phyloP scores from a whole-genome alignment of 2,888 invertebrate species.

The Molorchus minor region DNA sequence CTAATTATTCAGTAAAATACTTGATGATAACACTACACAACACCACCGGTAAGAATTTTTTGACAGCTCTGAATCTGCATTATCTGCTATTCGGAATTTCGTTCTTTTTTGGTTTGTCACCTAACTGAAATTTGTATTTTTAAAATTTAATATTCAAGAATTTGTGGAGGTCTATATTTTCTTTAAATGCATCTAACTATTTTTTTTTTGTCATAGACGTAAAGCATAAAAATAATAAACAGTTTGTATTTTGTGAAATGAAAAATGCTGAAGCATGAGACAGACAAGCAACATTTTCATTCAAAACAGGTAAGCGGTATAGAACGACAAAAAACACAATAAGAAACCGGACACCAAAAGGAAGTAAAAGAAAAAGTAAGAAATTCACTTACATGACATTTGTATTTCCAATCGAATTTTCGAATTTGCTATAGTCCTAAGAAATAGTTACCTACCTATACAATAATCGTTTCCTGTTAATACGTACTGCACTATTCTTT shows the following conservation, averaged over 20 bases:
- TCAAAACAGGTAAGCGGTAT: no score
- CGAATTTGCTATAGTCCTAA: slow-evolving; percentile 29
- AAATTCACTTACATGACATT: slow-evolving; percentile 26
- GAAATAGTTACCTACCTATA: slow-evolving; percentile 28
- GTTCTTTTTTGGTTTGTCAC: slow-evolving; percentile 15
- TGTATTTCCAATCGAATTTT: slow-evolving; percentile 29
- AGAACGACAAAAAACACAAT: slow-evolving; percentile 13
- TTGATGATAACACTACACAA: slow-evolving; percentile 15
- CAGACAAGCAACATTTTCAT: no score
- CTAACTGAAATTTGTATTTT: no score
- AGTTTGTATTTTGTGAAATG: no score
- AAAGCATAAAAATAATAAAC: no score
- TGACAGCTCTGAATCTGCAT: slow-evolving; percentile 8
- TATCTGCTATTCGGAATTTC: background rate
- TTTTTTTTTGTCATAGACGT: no score
- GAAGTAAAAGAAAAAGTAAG: slow-evolving; percentile 19
- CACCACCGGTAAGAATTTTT: slow-evolving; percentile 18
- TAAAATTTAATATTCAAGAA: no score
- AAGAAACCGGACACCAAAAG: slow-evolving; percentile 19
- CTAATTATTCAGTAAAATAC: background rate
- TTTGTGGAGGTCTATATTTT: no score
- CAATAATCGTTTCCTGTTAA: slow-evolving; percentile 35
- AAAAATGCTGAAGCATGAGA: no score
- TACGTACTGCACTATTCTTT: slow-evolving; percentile 29
- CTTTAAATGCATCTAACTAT: no score